phyloP scores from a whole-genome alignment of 1,140 invertebrate species.

The Sarcophaga peregrina region DNA sequence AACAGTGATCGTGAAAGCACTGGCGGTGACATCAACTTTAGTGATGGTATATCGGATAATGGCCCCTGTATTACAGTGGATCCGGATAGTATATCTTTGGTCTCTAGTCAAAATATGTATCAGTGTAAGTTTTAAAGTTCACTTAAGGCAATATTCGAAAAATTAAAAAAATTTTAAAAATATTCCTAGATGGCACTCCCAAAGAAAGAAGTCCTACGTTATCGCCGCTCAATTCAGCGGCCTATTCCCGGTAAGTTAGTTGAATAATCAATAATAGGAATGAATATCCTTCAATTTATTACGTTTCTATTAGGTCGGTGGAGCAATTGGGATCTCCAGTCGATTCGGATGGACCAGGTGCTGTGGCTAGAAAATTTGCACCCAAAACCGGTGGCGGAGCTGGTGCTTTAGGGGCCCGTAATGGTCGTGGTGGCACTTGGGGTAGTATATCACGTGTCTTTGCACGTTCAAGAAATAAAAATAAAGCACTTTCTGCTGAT shows the following conservation, averaged over 20 bases:
- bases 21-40: conserved; percentile 68
- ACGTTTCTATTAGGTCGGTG: conserved; percentile 73
- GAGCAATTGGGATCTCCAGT: conserved; percentile 70
- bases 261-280: background rate
- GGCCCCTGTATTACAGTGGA: conserved; percentile 65
- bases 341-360: conserved; percentile 70
- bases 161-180: background rate
- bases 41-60: conserved; percentile 64
- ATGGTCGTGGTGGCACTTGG: conserved; percentile 75
- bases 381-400: conserved; percentile 61
- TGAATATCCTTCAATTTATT: background rate
- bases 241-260: conserved; percentile 75
- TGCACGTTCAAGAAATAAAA: conserved; percentile 83
- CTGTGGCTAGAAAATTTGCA: conserved; percentile 63
- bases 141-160: background rate
- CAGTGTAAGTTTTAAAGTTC: conserved; percentile 75
- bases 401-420: conserved; percentile 65
- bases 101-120: conserved; percentile 76
- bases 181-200: conserved; percentile 76
- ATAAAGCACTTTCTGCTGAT: conserved; percentile 70
- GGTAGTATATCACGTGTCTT: conserved; percentile 88
- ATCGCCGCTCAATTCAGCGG: conserved; percentile 80
- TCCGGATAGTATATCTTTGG: conserved; percentile 64
- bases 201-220: conserved; percentile 85
- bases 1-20: conserved; percentile 84